A percentile compares a stretch with the other conserved stretches of the same genome.
phyloP scores from a whole-genome alignment of 2,888 invertebrate genomes.

The Brachycybe producta region DNA sequence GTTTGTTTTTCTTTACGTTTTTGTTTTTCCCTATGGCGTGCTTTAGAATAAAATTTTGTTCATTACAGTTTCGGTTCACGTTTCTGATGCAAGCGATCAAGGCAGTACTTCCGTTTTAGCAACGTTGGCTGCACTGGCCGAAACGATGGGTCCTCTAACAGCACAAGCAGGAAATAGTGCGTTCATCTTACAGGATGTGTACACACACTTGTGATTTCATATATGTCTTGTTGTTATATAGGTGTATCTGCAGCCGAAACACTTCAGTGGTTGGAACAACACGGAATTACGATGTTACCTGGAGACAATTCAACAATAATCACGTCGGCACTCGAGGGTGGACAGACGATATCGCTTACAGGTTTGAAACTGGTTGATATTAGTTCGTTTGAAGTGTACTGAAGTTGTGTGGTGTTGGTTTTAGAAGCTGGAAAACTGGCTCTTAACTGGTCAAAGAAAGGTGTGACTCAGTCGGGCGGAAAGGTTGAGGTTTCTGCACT shows the following conservation, averaged over 20 bases:
- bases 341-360: constrained; percentile 67
- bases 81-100: constrained; percentile 28
- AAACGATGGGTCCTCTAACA: constrained; percentile 32
- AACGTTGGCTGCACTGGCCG: constrained; percentile 36
- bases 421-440: constrained; percentile 37
- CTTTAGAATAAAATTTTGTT: neutral
- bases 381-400: neutral
- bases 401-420: constrained; percentile 5
- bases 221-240: neutral
- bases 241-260: constrained; percentile 27
- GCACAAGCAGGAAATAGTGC: constrained; percentile 20
- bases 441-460: constrained; percentile 33
- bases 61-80: neutral
- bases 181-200: neutral
- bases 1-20: neutral
- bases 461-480: neutral
- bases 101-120: constrained; percentile 36
- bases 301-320: constrained; percentile 59
- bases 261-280: constrained; percentile 57
- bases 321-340: constrained; percentile 67
- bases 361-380: constrained; percentile 25
- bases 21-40: constrained; percentile 1
- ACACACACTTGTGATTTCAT: neutral
- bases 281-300: constrained; percentile 76
- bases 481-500: constrained; percentile 4